These are phyloP conservation scores for Scylla paramamosain DNA, from an alignment of 1,140 invertebrate genomes.

Conservation along the genomic window DNA sequence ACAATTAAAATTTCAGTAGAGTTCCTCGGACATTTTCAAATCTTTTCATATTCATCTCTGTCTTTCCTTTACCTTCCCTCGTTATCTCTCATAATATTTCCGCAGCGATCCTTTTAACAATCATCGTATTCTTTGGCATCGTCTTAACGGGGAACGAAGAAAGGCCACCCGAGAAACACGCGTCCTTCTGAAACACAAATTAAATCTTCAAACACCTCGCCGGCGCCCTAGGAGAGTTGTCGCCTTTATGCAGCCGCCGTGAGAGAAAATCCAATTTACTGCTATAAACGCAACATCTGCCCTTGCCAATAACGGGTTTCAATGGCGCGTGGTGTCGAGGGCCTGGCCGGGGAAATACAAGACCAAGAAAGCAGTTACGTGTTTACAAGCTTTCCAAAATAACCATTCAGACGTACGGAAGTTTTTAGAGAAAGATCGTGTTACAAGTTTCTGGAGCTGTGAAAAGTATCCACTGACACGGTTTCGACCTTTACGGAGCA, in stretches of 20 bases:
- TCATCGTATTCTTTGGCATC: not conserved
- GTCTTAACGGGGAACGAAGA: not conserved
- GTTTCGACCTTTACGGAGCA: not conserved
- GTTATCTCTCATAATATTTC: too few species aligned
- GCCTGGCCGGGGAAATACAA: not conserved
- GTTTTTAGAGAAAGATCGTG: too few species aligned
- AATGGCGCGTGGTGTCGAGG: not conserved
- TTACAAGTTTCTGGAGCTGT: too few species aligned
- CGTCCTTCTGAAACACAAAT: not conserved
- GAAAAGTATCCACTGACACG: not conserved
- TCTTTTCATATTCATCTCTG: too few species aligned
- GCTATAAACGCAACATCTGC: conserved; percentile 11
- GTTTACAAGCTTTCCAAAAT: not conserved
- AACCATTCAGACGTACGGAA: too few species aligned
- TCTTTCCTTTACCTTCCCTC: too few species aligned
- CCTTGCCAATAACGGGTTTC: not conserved
- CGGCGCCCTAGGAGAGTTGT: not conserved
- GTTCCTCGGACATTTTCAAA: too few species aligned
- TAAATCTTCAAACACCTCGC: not conserved
- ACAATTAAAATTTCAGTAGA: too few species aligned
- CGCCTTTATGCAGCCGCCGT: not conserved
- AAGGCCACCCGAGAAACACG: not conserved
- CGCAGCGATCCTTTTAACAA: not conserved
- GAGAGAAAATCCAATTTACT: conserved; percentile 10
- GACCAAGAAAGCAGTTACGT: not conserved